These are phyloP conservation scores for Ploceus nigricollis DNA, from an alignment of 2,113 vertebrate species.

Conservation along the genomic window DNA sequence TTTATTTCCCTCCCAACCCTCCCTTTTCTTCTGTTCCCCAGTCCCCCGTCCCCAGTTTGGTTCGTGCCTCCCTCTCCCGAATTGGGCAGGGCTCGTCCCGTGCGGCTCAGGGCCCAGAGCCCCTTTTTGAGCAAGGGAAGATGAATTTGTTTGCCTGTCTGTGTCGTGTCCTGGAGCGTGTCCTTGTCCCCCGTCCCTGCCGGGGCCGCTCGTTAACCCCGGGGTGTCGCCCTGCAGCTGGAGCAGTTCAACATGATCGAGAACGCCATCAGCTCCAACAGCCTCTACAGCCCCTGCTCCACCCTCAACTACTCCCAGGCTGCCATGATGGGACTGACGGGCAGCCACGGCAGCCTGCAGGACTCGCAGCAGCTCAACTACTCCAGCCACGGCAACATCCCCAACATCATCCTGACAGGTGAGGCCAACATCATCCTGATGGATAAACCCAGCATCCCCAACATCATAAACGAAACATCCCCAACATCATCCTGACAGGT, in stretches of 20 bases:
- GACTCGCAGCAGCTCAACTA: slow-evolving; percentile 87
- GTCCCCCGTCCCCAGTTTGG: rapidly evolving
- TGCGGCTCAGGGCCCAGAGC: background rate
- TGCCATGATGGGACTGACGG: slow-evolving; percentile 95
- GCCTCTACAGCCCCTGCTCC: slow-evolving; percentile 91
- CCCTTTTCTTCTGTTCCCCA: background rate
- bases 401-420: slow-evolving; percentile 95
- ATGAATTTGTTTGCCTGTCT: slow-evolving; percentile 58
- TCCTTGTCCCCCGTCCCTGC: background rate
- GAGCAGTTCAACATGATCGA: slow-evolving; percentile 99
- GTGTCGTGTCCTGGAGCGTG: background rate
- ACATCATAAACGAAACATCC: too few relatives aligned
- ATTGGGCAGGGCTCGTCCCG: background rate
- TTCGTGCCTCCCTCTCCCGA: background rate
- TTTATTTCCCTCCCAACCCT: background rate
- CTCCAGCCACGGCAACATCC: slow-evolving; percentile 91
- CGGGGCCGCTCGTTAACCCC: background rate
- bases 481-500: too few relatives aligned
- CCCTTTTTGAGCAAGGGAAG: background rate
- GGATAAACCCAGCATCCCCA: too few relatives aligned
- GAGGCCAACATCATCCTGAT: too few relatives aligned
- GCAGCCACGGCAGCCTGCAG: slow-evolving; percentile 83
- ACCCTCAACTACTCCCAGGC: slow-evolving; percentile 98
- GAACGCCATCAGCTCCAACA: slow-evolving; percentile 88
- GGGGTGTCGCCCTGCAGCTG: slow-evolving; percentile 73